phyloP scores from a whole-genome alignment of 2,113 vertebrate species.

The Ophthalmolycus amberensis region DNA sequence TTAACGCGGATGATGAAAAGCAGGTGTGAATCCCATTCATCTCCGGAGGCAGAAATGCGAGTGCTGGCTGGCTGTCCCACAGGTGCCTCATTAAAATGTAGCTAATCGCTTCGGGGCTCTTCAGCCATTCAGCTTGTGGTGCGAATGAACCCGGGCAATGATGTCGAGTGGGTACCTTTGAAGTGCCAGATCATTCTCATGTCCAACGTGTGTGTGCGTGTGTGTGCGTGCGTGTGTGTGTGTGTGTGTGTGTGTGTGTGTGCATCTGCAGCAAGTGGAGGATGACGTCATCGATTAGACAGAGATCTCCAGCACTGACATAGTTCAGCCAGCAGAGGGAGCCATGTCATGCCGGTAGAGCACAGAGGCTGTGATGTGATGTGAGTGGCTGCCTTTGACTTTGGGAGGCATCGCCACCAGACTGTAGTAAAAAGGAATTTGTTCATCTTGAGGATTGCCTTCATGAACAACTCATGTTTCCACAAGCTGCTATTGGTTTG shows the following conservation, averaged over 20 bases:
- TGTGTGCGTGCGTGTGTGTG: neutral
- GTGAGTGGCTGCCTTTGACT: constrained; percentile 4
- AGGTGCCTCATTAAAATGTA: constrained; percentile 78
- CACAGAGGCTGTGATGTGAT: constrained; percentile 1
- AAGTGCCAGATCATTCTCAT: constrained; percentile 53
- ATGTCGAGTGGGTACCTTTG: constrained; percentile 58
- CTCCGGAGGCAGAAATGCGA: constrained; percentile 53
- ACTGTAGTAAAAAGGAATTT: neutral
- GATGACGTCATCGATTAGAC: constrained; percentile 55
- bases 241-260: neutral
- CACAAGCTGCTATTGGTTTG: neutral
- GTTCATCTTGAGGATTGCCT: constrained; percentile 2
- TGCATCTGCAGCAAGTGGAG: constrained; percentile 35
- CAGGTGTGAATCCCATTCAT: constrained; percentile 68
- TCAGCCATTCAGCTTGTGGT: constrained; percentile 61
- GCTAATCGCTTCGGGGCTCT: constrained; percentile 57
- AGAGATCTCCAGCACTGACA: constrained; percentile 37
- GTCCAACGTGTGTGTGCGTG: neutral
- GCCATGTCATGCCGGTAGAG: constrained; percentile 33
- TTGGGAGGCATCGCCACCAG: neutral
- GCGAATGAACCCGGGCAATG: constrained; percentile 53
- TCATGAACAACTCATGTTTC: neutral
- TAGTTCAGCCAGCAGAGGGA: constrained; percentile 65
- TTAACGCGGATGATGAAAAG: constrained; percentile 78
- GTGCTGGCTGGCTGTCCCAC: constrained; percentile 56